These are phyloP conservation scores for Trissolcus japonicus DNA, from an alignment of 2,888 invertebrate genomes.

Conservation along the genomic window DNA sequence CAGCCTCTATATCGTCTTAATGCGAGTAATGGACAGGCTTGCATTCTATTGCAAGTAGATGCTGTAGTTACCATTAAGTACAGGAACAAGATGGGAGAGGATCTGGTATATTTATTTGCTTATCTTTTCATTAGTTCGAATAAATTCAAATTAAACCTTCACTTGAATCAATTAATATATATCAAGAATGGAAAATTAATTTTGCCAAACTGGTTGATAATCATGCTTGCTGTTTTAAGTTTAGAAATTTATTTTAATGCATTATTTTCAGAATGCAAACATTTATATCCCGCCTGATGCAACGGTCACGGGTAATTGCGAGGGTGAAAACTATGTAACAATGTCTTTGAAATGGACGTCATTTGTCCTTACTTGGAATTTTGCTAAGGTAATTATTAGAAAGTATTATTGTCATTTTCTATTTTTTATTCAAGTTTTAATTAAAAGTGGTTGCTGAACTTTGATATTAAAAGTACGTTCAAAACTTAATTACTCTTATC, in stretches of 20 bases:
- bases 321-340: conserved; percentile 84
- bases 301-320: conserved; percentile 84
- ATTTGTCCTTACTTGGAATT: conserved; percentile 85
- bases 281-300: conserved; percentile 87
- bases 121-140: not conserved
- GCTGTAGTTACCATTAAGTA: conserved; percentile 84
- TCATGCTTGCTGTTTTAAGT: no score
- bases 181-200: no score
- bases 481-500: no score
- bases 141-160: not conserved
- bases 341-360: conserved; percentile 86
- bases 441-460: no score
- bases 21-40: conserved; percentile 84
- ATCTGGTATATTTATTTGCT: conserved; percentile 70
- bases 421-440: no score
- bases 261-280: conserved; percentile 81
- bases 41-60: conserved; percentile 87
- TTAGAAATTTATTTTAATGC: not conserved
- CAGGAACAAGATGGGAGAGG: conserved; percentile 82
- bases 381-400: conserved; percentile 82
- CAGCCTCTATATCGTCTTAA: conserved; percentile 81
- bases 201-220: no score
- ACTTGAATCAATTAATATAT: conserved; percentile 1
- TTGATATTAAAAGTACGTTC: no score
- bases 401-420: no score